Evolutionary conservation across 2,113 vertebrate genomes (phyloP).

Genomic region (Aspidoscelis tigris): DNA sequence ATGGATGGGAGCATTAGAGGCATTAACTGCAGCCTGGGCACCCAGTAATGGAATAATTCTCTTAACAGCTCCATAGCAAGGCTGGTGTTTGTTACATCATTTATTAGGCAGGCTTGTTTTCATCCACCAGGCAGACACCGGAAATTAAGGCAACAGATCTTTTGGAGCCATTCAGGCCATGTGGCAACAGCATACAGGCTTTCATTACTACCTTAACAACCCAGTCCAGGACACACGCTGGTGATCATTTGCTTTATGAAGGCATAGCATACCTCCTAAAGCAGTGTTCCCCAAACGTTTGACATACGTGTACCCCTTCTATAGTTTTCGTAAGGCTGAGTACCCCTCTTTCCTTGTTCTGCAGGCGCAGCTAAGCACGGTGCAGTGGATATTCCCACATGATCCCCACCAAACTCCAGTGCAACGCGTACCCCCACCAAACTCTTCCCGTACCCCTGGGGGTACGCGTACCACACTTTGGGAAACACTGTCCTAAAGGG

Average conservation of each 20-base stretch:
- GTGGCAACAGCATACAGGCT: slow-evolving; percentile 3
- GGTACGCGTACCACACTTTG: too few relatives aligned
- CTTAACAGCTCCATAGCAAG: slow-evolving; percentile 10
- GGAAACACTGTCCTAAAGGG: not conserved
- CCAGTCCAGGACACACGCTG: not conserved
- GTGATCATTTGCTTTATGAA: not conserved
- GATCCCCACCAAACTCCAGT: too few relatives aligned
- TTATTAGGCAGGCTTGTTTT: slow-evolving; percentile 21
- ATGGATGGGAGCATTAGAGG: slow-evolving; percentile 41
- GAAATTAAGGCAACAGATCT: slow-evolving; percentile 8
- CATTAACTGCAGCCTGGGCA: slow-evolving; percentile 34
- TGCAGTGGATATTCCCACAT: too few relatives aligned
- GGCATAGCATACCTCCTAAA: not conserved
- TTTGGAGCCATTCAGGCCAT: slow-evolving; percentile 21
- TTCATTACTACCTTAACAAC: not conserved
- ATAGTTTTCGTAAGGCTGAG: too few relatives aligned
- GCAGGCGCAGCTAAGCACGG: too few relatives aligned
- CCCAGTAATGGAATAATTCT: slow-evolving; percentile 50
- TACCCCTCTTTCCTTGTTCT: too few relatives aligned
- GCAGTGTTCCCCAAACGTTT: too few relatives aligned
- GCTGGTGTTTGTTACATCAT: slow-evolving; percentile 25
- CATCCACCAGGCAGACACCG: not conserved
- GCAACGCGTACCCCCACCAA: too few relatives aligned
- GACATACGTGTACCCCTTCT: too few relatives aligned
- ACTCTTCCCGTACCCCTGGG: too few relatives aligned